A percentile compares a stretch with the other conserved stretches of the same genome.
Conservation (phyloP, 2,113 vertebrate species). For the Muntiacus reevesi region DNA sequence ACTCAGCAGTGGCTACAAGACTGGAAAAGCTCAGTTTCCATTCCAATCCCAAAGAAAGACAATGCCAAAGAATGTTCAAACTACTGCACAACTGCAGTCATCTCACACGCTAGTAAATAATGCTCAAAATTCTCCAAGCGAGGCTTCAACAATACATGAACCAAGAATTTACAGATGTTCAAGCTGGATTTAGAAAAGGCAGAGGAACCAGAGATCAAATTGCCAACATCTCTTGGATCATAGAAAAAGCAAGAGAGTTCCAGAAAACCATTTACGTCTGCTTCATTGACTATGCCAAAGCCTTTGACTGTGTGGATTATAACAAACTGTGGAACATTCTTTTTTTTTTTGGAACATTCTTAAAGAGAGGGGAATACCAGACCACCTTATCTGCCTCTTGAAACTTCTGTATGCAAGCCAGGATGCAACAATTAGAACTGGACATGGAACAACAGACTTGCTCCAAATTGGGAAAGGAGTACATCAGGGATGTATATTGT, state of each 20-base stretch:
- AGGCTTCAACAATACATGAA: background rate
- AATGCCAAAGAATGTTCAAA: background rate
- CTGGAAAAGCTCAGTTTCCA: background rate
- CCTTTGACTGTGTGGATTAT: background rate
- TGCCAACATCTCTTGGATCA: background rate
- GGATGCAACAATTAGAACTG: background rate
- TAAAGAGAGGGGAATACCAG: background rate
- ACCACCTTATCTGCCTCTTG: background rate
- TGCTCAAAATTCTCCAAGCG: background rate
- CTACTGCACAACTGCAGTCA: background rate
- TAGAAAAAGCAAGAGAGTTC: background rate
- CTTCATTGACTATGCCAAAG: background rate
- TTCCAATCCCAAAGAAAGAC: background rate
- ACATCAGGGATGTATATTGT: background rate
- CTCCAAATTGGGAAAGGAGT: background rate
- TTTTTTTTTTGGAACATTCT: background rate
- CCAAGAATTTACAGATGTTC: background rate
- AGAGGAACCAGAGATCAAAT: background rate
- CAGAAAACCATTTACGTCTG: background rate
- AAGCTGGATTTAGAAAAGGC: background rate
- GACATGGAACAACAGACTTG: background rate
- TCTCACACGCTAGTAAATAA: background rate
- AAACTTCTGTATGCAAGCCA: background rate
- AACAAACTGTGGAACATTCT: background rate
- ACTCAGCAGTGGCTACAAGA: background rate